These are phyloP conservation scores for Drosophila planitibia DNA, from an alignment of 2,888 invertebrate species.

Conservation along the genomic window DNA sequence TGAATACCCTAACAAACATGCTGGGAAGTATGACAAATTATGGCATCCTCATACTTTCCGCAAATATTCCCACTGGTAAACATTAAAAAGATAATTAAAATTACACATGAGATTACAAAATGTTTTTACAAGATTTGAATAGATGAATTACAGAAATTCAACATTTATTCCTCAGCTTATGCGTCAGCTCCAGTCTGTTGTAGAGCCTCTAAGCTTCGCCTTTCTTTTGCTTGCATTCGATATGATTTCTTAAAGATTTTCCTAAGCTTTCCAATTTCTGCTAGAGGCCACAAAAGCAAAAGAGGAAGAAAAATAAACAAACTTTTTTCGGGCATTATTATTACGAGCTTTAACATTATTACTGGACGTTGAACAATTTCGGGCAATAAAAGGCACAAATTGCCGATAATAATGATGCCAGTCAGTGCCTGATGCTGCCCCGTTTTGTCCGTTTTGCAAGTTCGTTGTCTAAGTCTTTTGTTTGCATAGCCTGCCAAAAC, in stretches of 20 bases:
- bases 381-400: constrained; percentile 75
- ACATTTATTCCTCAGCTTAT: neutral
- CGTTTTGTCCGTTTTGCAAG: constrained; percentile 34
- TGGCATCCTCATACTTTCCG: too few species aligned
- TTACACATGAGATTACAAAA: neutral
- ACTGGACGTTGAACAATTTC: constrained; percentile 76
- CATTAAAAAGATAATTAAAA: too few species aligned
- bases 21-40: constrained; percentile 1
- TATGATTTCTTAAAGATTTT: constrained; percentile 57
- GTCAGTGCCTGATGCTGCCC: constrained; percentile 31
- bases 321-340: constrained; percentile 60
- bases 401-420: constrained; percentile 74
- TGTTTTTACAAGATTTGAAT: neutral
- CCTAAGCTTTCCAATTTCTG: constrained; percentile 68
- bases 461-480: constrained; percentile 75
- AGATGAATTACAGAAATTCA: neutral
- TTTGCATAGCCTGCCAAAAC: constrained; percentile 44
- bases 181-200: neutral
- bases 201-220: constrained; percentile 12
- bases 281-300: constrained; percentile 51
- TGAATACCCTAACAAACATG: constrained; percentile 43
- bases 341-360: constrained; percentile 75
- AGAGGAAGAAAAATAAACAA: constrained; percentile 35
- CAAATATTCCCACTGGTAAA: neutral
- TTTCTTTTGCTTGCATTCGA: neutral